Base-by-base conservation (phyloP, 2,113 vertebrate genomes). In the Nettapus auritus region DNA sequence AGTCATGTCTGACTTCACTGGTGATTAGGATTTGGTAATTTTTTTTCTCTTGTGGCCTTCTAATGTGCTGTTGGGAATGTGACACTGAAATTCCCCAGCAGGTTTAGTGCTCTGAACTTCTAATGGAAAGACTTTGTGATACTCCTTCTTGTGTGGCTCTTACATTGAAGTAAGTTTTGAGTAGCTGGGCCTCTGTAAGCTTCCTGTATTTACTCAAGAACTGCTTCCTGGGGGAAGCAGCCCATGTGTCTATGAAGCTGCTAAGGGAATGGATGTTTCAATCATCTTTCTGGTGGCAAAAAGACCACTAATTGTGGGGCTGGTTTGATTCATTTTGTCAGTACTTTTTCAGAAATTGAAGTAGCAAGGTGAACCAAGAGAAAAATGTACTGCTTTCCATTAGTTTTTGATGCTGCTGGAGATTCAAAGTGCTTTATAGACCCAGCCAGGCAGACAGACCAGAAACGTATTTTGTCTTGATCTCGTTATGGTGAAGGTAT, bases 401-500 rank as follows among this genome's bases (percentile, higher is more conserved):
- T 84, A 81, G 70, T 92, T 93, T 90, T 64, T 0, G 4, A 1
- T 86, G 42, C 90, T 92, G 60, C 60, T 91, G 88, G 60, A 88
- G 69, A 86, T 86, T 36, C 81, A 62, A 10, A 86, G 73, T 93
- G 33, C 60, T 93, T 66, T 84, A 57, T 82, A 76, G 66, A 66
- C 53, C 62, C 34, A 71, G 56, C 38, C 77, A n/a, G 66, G 77
- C 66, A 95, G 77, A 60, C 74, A 82, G 92, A 79, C 36, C 44
- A 85, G 67, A 88, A 83, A 73, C 84, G 70, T 90, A 86, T 95
- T 96, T 95, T 74, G 62, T 94, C 92, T 94, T 93, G 69, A 84
- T 95, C 90, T 94, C 2, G 2, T 94, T 95, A 31, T 66, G 88
- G 66, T 79, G 67, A 89, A 94, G 86, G 90, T 80, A 78, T 57